Base-by-base conservation (phyloP, 2,888 invertebrate genomes). In the Trachelus tabidus region DNA sequence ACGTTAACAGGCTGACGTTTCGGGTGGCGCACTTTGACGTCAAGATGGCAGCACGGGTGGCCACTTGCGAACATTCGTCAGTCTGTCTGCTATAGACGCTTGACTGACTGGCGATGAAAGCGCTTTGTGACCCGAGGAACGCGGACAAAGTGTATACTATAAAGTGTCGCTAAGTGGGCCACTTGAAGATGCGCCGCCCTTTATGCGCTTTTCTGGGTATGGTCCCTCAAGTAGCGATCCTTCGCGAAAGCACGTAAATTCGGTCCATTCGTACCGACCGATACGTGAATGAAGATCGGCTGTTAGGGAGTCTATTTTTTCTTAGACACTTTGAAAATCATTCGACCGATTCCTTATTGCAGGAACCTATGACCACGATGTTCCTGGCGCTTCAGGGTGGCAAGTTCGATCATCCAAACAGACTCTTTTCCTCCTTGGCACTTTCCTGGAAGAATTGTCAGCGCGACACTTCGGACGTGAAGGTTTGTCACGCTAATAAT, bases 331-430 rank as follows among this genome's bases (percentile, higher is more conserved):
- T 37, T 40, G 2, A 56, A 56, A 23, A 56, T 56, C 4, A 23
- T 56, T 56, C 56, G 56, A 56, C 23, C 56, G 23, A 56, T 23
- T 23, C 6, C 23, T 56, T 80, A 79, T 92, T 92, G 3, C 92
- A 98, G 97, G 99, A 99, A 92, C 99, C 99, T 1, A 98, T 99
- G 93, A 98, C 99, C n/a, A 98, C 98, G 69, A 98, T 99, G 97
- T 99, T 99, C 93, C 94, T 99, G 85, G 97, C 98, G 69, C 94
- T 99, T 73, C 99, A 99, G 93, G 98, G 98, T 74, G 99, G 99
- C 81, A 99, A 99, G 92, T 99, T 99, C 92, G 99, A 99, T 92
- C 98, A 99, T 92, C 98, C 99, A 3, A 98, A 99, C 93, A 93
- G 99, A 76, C 94, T 99, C 81, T 99, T 99, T 93, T 97, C 98